phyloP scores from a whole-genome alignment of 2,888 invertebrate species.

The Scaeva pyrastri region DNA sequence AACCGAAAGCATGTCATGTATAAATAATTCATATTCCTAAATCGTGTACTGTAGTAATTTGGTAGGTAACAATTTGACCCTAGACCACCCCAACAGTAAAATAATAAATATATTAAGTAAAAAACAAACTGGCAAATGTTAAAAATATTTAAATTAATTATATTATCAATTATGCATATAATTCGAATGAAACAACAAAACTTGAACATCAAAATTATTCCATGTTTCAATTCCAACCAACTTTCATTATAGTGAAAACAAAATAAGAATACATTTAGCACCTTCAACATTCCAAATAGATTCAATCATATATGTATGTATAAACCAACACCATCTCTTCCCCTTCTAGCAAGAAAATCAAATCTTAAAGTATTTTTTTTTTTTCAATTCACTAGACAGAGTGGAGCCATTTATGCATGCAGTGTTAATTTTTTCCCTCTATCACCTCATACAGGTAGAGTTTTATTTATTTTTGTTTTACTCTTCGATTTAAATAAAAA shows the following conservation, averaged over 20 bases:
- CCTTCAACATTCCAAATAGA: conserved; percentile 63
- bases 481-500: conserved; percentile 68
- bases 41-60: too few species aligned
- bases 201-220: background rate
- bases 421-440: conserved; percentile 50
- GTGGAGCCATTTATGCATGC: conserved; percentile 67
- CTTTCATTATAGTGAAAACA: conserved; percentile 33
- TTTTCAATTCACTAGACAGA: conserved; percentile 76
- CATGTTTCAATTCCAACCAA: background rate
- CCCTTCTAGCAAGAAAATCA: background rate
- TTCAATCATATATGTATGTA: conserved; percentile 26
- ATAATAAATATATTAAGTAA: too few species aligned
- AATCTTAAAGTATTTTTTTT: background rate
- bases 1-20: too few species aligned
- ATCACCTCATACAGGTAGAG: conserved; percentile 45
- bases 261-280: conserved; percentile 33
- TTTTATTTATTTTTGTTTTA: conserved; percentile 24
- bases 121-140: too few species aligned
- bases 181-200: too few species aligned
- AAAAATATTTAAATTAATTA: too few species aligned
- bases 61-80: too few species aligned
- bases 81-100: too few species aligned
- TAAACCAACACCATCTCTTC: background rate
- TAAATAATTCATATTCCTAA: too few species aligned
- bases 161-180: too few species aligned